Conservation (phyloP, 2,888 invertebrate genomes). For the Punctoribates punctum region DNA sequence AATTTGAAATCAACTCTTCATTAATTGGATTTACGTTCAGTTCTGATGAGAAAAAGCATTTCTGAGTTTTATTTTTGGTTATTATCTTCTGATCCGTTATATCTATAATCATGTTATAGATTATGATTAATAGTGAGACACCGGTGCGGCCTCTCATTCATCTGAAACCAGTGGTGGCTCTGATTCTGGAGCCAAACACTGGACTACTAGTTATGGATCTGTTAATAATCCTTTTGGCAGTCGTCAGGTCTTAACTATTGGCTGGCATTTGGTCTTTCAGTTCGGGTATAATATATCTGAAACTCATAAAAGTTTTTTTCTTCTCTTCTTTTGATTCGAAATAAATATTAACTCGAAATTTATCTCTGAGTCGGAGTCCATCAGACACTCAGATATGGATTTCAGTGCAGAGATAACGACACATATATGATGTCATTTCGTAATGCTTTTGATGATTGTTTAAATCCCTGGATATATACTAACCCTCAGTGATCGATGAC, state of each 20-base stretch:
- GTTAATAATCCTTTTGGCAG: constrained; percentile 25
- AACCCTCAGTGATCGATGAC: constrained; percentile 17
- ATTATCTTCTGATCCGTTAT: neutral
- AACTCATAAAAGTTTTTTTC: neutral
- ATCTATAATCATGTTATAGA: constrained; percentile 5
- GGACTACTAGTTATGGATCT: neutral
- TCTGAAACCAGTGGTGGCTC: neutral
- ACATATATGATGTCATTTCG: constrained; percentile 32
- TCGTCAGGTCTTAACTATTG: neutral
- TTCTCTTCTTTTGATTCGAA: neutral
- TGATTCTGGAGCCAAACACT: neutral
- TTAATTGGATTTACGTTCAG: neutral
- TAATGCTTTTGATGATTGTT: constrained; percentile 33
- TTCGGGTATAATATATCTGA: neutral
- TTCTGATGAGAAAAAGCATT: neutral
- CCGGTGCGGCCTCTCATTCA: neutral
- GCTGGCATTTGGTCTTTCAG: neutral
- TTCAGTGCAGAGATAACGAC: constrained; percentile 6
- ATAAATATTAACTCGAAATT: constrained; percentile 18
- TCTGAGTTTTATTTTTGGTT: neutral
- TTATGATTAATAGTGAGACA: constrained; percentile 28
- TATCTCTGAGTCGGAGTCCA: neutral
- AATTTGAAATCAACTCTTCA: neutral
- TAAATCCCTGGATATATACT: constrained; percentile 30
- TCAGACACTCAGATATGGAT: neutral